Evolutionary conservation across 1,140 invertebrate genomes (phyloP).

Genomic region (Temnothorax curvispinosus): DNA sequence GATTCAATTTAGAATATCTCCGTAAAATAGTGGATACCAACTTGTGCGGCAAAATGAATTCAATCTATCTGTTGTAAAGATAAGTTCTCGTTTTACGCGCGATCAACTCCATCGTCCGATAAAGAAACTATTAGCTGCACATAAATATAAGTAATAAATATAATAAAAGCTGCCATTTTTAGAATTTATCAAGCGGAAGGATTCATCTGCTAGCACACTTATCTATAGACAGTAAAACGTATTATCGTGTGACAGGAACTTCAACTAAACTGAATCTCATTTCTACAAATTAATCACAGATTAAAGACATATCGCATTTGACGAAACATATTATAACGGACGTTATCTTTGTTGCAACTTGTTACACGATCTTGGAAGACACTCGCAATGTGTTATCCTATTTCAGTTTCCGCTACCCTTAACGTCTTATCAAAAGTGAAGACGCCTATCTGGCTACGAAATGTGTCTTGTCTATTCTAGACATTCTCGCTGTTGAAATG

Average conservation of each 20-base stretch:
- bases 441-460: slow-evolving; percentile 25
- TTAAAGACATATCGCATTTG: slow-evolving; percentile 1
- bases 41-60: neutral
- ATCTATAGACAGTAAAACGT: slow-evolving; percentile 2
- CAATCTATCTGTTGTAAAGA: neutral
- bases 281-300: slow-evolving; percentile 44
- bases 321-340: slow-evolving; percentile 12
- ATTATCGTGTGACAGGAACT: slow-evolving; percentile 10
- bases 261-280: neutral
- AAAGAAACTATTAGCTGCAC: neutral
- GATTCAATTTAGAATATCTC: neutral
- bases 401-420: neutral
- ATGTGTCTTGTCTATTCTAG: slow-evolving; percentile 41
- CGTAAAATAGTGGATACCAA: neutral
- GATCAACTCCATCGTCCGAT: slow-evolving; percentile 8
- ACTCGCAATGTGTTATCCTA: neutral
- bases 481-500: slow-evolving; percentile 53
- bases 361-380: slow-evolving; percentile 42
- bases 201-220: neutral
- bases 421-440: neutral
- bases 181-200: neutral
- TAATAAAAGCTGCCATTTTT: slow-evolving; percentile 8
- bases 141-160: slow-evolving; percentile 11
- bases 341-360: neutral
- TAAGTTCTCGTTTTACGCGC: neutral